Conservation (phyloP, 2,113 vertebrate species). For the rat (Rattus norvegicus) region DNA sequence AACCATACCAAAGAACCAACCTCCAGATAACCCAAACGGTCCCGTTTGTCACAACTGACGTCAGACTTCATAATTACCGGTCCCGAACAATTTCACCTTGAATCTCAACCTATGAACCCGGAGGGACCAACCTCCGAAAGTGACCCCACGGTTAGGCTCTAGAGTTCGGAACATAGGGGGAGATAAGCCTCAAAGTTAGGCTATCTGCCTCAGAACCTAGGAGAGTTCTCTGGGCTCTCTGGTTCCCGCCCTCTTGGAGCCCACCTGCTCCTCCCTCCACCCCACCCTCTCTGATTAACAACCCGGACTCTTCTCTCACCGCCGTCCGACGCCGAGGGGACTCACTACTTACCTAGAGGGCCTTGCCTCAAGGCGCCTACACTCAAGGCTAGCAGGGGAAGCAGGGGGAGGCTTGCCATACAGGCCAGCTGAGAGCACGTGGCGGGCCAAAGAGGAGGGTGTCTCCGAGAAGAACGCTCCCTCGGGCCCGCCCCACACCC, state of each 20-base stretch:
- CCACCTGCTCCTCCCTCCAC: conserved; percentile 51
- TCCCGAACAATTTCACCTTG: not conserved
- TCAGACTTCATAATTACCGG: not conserved
- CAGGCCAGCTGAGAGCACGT: not conserved
- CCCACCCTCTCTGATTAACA: not conserved
- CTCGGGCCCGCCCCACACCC: conserved; percentile 61
- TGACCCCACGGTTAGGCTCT: not conserved
- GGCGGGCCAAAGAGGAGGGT: not conserved
- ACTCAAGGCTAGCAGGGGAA: not conserved
- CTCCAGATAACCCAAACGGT: not conserved
- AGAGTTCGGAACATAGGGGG: not conserved
- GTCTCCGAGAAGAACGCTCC: not conserved
- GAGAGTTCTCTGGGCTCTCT: not conserved
- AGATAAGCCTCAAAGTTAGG: not conserved
- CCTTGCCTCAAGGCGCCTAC: not conserved
- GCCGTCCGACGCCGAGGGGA: fast-evolving
- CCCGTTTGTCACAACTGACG: not conserved
- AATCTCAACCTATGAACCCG: not conserved
- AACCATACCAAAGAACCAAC: not conserved
- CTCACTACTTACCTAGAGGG: conserved; percentile 60
- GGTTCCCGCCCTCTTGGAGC: conserved; percentile 64
- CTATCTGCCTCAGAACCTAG: not conserved
- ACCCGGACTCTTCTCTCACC: not conserved
- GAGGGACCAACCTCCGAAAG: not conserved
- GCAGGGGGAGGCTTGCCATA: not conserved